phyloP scores from a whole-genome alignment of 2,113 vertebrate species.

The Cyanoderma ruficeps region DNA sequence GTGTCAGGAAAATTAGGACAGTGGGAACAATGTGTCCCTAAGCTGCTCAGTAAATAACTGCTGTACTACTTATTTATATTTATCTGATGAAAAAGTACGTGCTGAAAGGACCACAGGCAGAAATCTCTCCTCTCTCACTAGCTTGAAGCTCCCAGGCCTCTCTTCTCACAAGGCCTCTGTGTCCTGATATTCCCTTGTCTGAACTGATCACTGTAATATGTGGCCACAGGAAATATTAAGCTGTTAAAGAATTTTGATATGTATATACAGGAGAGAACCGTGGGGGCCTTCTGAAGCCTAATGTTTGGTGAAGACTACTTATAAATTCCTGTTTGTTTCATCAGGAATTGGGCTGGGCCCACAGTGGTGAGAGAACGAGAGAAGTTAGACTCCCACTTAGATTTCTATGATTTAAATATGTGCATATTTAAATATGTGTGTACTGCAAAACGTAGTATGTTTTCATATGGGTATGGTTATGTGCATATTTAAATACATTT shows the following conservation, averaged over 20 bases:
- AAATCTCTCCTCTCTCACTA: background rate
- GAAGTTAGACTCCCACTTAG: background rate
- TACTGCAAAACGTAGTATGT: background rate
- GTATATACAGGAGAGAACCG: background rate
- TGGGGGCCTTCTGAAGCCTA: background rate
- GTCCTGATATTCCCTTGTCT: conserved; percentile 49
- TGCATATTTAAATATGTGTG: background rate
- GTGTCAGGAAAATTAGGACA: conserved; percentile 58
- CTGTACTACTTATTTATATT: conserved; percentile 52
- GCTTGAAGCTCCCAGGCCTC: background rate
- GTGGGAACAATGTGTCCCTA: conserved; percentile 50
- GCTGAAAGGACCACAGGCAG: background rate
- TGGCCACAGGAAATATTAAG: background rate
- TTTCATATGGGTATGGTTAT: background rate
- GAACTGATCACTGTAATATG: background rate
- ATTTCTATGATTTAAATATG: background rate
- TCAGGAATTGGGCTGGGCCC: background rate
- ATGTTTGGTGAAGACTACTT: background rate
- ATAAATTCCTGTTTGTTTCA: background rate
- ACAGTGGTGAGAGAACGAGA: background rate
- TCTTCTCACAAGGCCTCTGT: background rate
- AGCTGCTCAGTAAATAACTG: conserved; percentile 48
- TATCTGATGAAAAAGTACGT: conserved; percentile 5
- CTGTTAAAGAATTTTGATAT: background rate
- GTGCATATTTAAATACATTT: background rate